phyloP scores from a whole-genome alignment of 2,113 vertebrate species.

The Formicarius rufipectus region DNA sequence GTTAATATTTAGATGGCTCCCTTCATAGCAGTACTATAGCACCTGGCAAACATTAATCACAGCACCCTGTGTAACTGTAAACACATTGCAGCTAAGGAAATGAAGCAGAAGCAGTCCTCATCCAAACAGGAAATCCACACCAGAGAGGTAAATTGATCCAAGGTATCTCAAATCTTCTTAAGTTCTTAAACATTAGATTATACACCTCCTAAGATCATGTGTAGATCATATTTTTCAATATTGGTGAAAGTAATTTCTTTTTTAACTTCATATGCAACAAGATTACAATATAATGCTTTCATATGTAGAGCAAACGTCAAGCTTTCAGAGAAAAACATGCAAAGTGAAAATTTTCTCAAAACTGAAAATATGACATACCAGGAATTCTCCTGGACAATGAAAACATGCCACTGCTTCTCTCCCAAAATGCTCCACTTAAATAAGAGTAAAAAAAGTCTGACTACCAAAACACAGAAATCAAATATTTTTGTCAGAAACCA shows the following conservation, averaged over 20 bases:
- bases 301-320: not conserved
- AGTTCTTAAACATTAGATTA: not conserved
- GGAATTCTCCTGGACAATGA: not conserved
- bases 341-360: not conserved
- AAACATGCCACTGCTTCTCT: not conserved
- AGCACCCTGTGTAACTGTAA: not conserved
- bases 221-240: not conserved
- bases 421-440: not conserved
- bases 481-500: not conserved
- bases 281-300: not conserved
- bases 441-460: not conserved
- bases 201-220: not conserved
- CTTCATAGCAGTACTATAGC: not conserved
- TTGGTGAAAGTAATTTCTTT: not conserved
- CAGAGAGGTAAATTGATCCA: not conserved
- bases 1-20: not conserved
- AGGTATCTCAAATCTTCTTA: not conserved
- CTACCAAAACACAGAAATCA: not conserved
- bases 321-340: not conserved
- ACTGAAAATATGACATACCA: not conserved
- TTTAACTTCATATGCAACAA: not conserved
- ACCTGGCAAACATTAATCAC: slow-evolving; percentile 14
- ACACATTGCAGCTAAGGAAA: not conserved
- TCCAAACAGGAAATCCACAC: slow-evolving; percentile 6
- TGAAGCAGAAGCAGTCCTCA: not conserved